Evolutionary conservation across 2,888 invertebrate genomes (phyloP).

Genomic region (Imbricaverruca yamaguchii): DNA sequence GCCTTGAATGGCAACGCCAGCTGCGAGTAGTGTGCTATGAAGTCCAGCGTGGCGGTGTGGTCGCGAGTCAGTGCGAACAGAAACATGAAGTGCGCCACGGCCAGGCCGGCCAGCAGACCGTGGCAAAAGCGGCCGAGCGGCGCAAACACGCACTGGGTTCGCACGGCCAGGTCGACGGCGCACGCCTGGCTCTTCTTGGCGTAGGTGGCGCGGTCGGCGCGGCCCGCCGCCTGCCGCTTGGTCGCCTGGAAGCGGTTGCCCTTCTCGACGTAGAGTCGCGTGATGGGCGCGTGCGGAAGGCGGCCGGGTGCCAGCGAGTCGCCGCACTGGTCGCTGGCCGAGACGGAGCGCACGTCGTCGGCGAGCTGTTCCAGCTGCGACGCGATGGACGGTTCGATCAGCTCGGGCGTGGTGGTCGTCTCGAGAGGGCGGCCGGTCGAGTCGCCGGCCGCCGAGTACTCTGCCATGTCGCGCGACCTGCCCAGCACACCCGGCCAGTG

Average conservation of each 20-base stretch:
- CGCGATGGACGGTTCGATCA: not conserved
- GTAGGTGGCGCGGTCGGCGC: constrained; percentile 4
- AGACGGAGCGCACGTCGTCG: not conserved
- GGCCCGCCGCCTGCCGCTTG: not conserved
- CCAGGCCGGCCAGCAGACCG: constrained; percentile 1
- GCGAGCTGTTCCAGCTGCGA: not conserved
- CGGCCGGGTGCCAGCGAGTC: not conserved
- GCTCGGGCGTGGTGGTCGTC: not conserved
- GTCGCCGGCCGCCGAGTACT: not conserved
- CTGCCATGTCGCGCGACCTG: not conserved
- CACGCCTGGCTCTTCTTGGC: constrained; percentile 11
- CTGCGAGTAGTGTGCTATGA: not conserved
- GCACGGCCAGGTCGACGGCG: constrained; percentile 10
- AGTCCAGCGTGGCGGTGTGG: not conserved
- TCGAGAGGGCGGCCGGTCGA: not conserved
- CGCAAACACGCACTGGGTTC: not conserved
- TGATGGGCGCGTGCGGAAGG: not conserved
- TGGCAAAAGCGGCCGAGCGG: not conserved
- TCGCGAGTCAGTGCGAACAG: not conserved
- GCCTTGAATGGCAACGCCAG: constrained; percentile 17
- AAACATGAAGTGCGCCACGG: not conserved
- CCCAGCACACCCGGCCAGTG: too few species aligned
- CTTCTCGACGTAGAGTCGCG: constrained; percentile 5
- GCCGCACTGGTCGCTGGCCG: not conserved
- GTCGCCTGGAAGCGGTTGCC: not conserved